Evolutionary conservation across 2,888 invertebrate species (phyloP).

Genomic region (Cheiracanthium punctorium): DNA sequence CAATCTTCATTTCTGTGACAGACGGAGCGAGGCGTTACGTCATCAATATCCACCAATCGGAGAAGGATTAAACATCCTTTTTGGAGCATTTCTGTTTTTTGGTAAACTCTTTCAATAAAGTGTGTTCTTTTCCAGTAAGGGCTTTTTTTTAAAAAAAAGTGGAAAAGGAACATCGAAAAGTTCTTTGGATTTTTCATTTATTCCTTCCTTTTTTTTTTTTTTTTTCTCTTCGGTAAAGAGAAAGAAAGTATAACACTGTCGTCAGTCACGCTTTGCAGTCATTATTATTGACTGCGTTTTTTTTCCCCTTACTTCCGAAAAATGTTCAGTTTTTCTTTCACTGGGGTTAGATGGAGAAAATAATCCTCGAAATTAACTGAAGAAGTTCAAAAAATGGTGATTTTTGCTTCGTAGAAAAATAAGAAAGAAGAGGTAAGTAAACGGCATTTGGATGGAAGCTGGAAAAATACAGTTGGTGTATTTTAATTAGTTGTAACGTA

Average conservation of each 20-base stretch:
- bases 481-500: too few species aligned
- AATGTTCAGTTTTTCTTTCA: too few species aligned
- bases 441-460: too few species aligned
- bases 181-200: conserved; percentile 10
- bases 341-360: too few species aligned
- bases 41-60: conserved; percentile 68
- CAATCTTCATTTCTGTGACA: conserved; percentile 54
- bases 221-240: neutral
- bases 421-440: too few species aligned
- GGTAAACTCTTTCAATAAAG: conserved; percentile 16
- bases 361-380: too few species aligned
- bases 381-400: too few species aligned
- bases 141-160: conserved; percentile 25
- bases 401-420: too few species aligned
- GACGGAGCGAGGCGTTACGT: conserved; percentile 53
- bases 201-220: conserved; percentile 5
- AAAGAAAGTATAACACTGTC: neutral
- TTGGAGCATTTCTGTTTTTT: conserved; percentile 2
- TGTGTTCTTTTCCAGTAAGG: neutral
- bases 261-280: conserved; percentile 11
- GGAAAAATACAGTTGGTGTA: too few species aligned
- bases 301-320: too few species aligned
- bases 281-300: conserved; percentile 19
- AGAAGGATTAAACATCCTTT: conserved; percentile 60
- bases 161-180: conserved; percentile 22